Evolutionary conservation across 2,113 vertebrate species (phyloP).

Genomic region (Phalacrocorax carbo): DNA sequence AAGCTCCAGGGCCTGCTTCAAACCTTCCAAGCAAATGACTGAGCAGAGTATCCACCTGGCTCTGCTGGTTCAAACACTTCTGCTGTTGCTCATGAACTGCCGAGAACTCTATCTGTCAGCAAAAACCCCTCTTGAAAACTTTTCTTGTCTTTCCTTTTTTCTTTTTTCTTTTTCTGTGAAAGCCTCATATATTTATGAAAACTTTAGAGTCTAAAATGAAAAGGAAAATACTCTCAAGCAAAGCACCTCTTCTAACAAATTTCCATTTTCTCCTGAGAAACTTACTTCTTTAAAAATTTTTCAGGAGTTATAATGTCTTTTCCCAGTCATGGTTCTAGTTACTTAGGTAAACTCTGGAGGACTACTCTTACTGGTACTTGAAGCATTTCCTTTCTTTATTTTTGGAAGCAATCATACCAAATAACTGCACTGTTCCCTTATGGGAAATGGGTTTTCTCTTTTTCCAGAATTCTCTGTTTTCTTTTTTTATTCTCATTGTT

Average conservation of each 20-base stretch:
- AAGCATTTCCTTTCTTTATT: neutral
- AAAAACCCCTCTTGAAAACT: neutral
- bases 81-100: neutral
- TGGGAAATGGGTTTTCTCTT: neutral
- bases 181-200: neutral
- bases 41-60: neutral
- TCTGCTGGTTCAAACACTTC: fast-evolving
- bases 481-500: neutral
- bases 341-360: neutral
- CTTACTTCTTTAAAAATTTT: neutral
- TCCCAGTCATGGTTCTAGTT: neutral
- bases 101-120: neutral
- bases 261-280: neutral
- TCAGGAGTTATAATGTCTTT: neutral
- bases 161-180: neutral
- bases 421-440: too few relatives aligned
- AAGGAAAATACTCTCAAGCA: neutral
- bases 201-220: neutral
- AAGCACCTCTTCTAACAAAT: neutral
- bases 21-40: too few relatives aligned
- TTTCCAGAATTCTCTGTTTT: neutral
- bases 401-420: neutral
- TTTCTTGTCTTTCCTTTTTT: neutral
- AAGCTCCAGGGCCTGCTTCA: neutral
- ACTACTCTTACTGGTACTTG: neutral